A percentile compares a stretch with the other conserved stretches of the same genome.
Conservation (phyloP, 1,140 invertebrate genomes). For the Bombus pascuorum region DNA sequence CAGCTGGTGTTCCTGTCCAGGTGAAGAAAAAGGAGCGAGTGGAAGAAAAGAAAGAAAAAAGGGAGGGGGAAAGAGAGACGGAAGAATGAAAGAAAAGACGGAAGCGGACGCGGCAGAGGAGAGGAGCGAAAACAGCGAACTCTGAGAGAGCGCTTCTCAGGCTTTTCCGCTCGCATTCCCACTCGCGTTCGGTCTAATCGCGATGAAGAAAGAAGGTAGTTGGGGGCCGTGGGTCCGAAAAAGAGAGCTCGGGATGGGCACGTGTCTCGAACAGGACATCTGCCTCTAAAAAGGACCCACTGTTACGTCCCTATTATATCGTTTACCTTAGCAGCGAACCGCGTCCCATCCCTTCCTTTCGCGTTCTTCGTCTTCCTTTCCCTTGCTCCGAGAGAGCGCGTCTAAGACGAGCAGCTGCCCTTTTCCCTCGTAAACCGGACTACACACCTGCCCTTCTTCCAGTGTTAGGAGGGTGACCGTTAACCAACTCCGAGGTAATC, state of each 20-base stretch:
- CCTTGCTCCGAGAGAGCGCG: constrained; percentile 48
- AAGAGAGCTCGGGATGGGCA: constrained; percentile 68
- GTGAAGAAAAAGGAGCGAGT: constrained; percentile 44
- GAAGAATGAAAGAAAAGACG: constrained; percentile 1
- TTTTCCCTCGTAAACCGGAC: constrained; percentile 59
- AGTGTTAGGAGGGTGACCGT: constrained; percentile 59
- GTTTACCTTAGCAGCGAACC: constrained; percentile 75
- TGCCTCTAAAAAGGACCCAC: constrained; percentile 78
- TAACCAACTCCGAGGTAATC: constrained; percentile 56
- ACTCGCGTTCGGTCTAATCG: constrained; percentile 50
- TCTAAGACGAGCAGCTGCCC: constrained; percentile 67
- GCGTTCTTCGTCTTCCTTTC: constrained; percentile 36
- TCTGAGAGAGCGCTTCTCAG: constrained; percentile 10
- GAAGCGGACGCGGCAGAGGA: constrained; percentile 25
- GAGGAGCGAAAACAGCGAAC: constrained; percentile 12
- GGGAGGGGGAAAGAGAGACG: background rate
- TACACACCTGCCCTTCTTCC: constrained; percentile 72
- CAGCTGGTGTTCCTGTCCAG: constrained; percentile 46
- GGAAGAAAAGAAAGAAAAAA: constrained; percentile 13
- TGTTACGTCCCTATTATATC: constrained; percentile 77
- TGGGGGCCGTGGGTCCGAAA: constrained; percentile 24
- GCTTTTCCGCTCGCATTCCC: constrained; percentile 55
- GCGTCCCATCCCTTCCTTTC: constrained; percentile 48
- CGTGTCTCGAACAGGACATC: constrained; percentile 79
- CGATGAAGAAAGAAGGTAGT: constrained; percentile 24